phyloP scores from a whole-genome alignment of 2,113 vertebrate species.

The Gasterosteus nipponicus region DNA sequence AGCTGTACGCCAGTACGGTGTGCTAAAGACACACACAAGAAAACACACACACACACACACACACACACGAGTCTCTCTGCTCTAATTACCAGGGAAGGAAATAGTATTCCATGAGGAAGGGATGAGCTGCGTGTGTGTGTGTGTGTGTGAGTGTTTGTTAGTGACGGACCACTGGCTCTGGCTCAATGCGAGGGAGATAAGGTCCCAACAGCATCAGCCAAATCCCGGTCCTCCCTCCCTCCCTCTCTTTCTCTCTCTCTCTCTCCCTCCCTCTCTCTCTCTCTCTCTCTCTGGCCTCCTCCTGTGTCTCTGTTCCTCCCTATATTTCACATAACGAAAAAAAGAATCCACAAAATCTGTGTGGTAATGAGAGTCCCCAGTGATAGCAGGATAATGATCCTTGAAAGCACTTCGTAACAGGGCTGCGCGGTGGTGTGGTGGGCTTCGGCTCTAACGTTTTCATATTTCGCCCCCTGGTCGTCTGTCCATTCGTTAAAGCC shows the following conservation, averaged over 20 bases:
- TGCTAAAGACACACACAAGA: conserved; percentile 30
- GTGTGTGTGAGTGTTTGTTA: conserved; percentile 18
- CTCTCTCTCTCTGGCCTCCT: neutral
- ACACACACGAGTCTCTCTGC: conserved; percentile 36
- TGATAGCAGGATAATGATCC: neutral
- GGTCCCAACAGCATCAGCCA: conserved; percentile 45
- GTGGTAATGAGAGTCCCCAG: conserved; percentile 17
- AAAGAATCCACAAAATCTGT: conserved; percentile 2
- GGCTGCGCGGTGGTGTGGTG: neutral
- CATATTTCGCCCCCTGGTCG: neutral
- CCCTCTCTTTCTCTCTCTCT: conserved; percentile 4
- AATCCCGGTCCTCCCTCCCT: conserved; percentile 51
- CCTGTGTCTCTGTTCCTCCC: neutral
- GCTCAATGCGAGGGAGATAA: conserved; percentile 58
- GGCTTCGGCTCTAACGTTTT: neutral
- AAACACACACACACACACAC: conserved; percentile 36
- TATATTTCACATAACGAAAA: conserved; percentile 16
- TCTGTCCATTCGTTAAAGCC: neutral
- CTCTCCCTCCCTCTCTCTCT: neutral
- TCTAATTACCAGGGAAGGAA: conserved; percentile 70
- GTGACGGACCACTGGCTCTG: conserved; percentile 57
- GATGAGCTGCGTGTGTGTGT: conserved; percentile 32
- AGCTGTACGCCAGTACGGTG: conserved; percentile 28
- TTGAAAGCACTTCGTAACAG: neutral
- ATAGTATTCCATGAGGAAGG: conserved; percentile 53